Base-by-base conservation (phyloP, 1,140 invertebrate genomes). In the Tetramorium alpestre region DNA sequence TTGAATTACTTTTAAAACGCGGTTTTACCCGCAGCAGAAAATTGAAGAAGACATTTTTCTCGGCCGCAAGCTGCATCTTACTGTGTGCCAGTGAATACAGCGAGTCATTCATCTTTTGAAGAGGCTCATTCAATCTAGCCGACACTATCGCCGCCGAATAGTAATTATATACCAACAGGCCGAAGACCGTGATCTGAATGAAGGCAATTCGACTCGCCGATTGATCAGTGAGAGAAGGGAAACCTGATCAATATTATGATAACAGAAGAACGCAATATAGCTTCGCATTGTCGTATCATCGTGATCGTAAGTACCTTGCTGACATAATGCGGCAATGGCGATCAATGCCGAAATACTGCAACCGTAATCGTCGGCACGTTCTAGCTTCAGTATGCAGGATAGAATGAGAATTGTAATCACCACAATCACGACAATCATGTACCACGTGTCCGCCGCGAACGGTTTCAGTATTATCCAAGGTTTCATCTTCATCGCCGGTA, bases 221-320 rank as follows among this genome's bases (percentile, higher is more conserved):
- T 75, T 87, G 56, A n/a, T 72, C 67, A 13, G 25, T 44, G 2
- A 49, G 10, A 41, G 64, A 73, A 58, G 85, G 87, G 2, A 87
- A 64, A 25, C 90, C 90, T 91, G 18, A 33, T 44, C 16, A 11
- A 65, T 25, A 80, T 77, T 25, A 54, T 0, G 11, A 81, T 25
- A 70, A 25, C 13, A 41, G 13, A 41, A 69, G 7, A 54, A 51
- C 1, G 7, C 4, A 58, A 33, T 62, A 49, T 70, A 64, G 8
- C 28, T 28, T 47, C 6, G 2, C 11, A 33, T 65, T 2, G 10
- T 69, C 51, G 28, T 49, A 47, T 62, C 41, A 11, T 77, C 51
- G 38, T 16, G 3, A 58, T 25, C 16, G n/a, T 56, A 69, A 44
- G 18, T 85, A 93, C 93, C 93, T 92, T 93, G 93, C 54, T 93